phyloP scores from a whole-genome alignment of 1,140 invertebrate genomes.

The Neodiprion lecontei region DNA sequence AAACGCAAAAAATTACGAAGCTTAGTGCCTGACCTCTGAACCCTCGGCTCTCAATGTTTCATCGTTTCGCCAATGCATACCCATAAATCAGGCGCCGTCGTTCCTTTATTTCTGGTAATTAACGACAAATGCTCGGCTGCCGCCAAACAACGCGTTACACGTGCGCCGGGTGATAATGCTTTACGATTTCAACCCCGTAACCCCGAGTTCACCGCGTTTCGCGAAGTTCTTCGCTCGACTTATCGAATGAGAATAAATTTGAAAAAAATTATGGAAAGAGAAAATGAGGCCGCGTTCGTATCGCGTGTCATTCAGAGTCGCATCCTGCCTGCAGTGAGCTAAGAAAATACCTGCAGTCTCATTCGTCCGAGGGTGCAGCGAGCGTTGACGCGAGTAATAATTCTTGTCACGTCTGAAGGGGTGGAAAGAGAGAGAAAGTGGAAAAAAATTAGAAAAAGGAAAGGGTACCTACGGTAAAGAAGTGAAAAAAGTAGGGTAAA shows the following conservation, averaged over 20 bases:
- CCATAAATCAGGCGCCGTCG: conserved; percentile 23
- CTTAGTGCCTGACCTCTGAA: conserved; percentile 26
- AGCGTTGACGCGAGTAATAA: too few species aligned
- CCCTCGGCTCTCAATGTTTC: conserved; percentile 22
- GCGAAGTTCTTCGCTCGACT: background rate
- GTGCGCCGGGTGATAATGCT: background rate
- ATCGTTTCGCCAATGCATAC: conserved; percentile 21
- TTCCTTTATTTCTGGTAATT: conserved; percentile 31
- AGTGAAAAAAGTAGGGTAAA: background rate
- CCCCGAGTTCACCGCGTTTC: background rate
- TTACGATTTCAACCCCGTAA: background rate
- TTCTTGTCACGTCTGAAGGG: conserved; percentile 9
- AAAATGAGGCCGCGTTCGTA: background rate
- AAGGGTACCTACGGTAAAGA: conserved; percentile 23
- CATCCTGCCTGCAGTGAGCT: background rate
- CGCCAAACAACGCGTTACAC: conserved; percentile 10
- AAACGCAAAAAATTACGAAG: background rate
- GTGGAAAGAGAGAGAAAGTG: conserved; percentile 22
- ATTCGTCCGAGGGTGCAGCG: too few species aligned
- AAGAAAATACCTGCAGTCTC: background rate
- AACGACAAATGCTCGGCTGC: conserved; percentile 22
- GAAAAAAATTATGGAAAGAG: background rate
- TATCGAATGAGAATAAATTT: background rate
- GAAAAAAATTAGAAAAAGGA: conserved; percentile 32
- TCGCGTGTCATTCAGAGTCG: background rate